A percentile compares a stretch with the other conserved stretches of the same genome.
These are phyloP conservation scores for Cheiracanthium punctorium DNA, from an alignment of 2,888 invertebrate species.

Conservation along the genomic window DNA sequence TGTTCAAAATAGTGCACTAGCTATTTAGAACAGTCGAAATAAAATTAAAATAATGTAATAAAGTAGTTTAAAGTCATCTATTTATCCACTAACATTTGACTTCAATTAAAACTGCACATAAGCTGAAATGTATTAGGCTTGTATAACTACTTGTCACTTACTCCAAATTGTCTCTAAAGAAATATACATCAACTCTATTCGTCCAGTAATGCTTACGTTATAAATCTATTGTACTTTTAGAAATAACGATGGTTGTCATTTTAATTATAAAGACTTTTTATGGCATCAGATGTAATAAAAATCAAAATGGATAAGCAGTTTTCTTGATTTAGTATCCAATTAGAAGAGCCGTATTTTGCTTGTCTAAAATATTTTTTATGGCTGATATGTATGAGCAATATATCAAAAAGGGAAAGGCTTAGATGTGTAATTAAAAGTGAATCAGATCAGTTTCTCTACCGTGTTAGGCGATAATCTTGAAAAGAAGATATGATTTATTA, in stretches of 20 bases:
- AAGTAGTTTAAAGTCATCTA: too few relatives aligned
- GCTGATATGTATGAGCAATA: background rate
- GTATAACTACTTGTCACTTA: too few relatives aligned
- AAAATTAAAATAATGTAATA: too few relatives aligned
- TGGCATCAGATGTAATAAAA: background rate
- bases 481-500: background rate
- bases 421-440: background rate
- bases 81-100: too few relatives aligned
- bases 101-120: too few relatives aligned
- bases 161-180: too few relatives aligned
- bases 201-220: background rate
- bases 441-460: background rate
- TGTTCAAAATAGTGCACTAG: too few relatives aligned
- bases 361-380: background rate
- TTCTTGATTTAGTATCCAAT: constrained; percentile 8
- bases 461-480: background rate
- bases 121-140: too few relatives aligned
- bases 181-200: too few relatives aligned
- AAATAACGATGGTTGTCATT: background rate
- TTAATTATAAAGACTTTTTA: background rate
- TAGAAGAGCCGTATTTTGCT: background rate
- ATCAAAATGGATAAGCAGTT: background rate
- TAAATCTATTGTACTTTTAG: background rate
- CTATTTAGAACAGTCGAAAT: too few relatives aligned
- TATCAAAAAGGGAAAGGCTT: background rate